Conservation (phyloP, 2,113 vertebrate species). For the Prunella himalayana region DNA sequence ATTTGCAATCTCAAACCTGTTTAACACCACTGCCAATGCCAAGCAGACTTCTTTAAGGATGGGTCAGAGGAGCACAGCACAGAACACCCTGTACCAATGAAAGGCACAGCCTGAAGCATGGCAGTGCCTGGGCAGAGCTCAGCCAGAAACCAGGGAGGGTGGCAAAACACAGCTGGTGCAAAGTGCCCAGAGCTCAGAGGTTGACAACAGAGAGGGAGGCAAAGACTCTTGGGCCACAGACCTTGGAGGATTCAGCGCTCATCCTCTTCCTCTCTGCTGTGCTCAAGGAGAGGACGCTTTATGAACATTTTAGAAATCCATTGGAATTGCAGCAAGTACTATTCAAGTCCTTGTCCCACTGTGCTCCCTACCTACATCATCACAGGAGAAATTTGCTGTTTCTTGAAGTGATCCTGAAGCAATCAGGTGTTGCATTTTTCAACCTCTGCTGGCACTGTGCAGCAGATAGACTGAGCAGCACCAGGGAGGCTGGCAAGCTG, state of each 20-base stretch:
- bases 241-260: neutral
- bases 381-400: neutral
- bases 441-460: neutral
- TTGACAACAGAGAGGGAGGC: neutral
- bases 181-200: neutral
- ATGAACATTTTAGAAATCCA: neutral
- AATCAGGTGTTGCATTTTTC: neutral
- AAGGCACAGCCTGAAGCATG: neutral
- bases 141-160: fast-evolving
- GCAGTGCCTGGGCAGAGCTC: neutral
- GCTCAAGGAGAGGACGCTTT: neutral
- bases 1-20: neutral
- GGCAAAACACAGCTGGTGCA: neutral
- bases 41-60: neutral
- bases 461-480: neutral
- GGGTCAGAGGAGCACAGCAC: neutral
- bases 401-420: neutral
- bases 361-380: neutral
- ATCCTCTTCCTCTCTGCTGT: neutral
- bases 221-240: neutral
- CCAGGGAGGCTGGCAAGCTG: neutral
- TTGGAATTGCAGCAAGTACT: neutral
- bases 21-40: neutral
- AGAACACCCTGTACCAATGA: neutral
- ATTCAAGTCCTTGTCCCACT: neutral